These are phyloP conservation scores for Hipparchia semele DNA, from an alignment of 2,888 invertebrate species.

Conservation along the genomic window DNA sequence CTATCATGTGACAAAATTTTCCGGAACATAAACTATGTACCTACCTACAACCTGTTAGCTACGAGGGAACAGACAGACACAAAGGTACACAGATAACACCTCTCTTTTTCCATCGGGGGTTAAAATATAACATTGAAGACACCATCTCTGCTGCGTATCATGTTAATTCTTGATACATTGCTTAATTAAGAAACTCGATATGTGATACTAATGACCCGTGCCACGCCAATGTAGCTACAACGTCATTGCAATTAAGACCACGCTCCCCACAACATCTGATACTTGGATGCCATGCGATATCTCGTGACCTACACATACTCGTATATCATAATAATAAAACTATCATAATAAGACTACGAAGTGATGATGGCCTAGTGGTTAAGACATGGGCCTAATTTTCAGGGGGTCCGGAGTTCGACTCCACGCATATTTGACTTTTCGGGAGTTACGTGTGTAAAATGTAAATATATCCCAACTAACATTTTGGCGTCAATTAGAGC, in stretches of 20 bases:
- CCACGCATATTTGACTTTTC: too few species aligned
- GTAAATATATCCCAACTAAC: too few species aligned
- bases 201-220: constrained; percentile 29
- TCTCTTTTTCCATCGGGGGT: too few species aligned
- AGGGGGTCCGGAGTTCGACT: too few species aligned
- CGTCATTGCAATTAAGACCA: constrained; percentile 32
- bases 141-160: constrained; percentile 8
- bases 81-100: too few species aligned
- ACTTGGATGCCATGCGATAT: constrained; percentile 13
- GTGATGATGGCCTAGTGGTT: too few species aligned
- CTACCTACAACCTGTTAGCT: too few species aligned
- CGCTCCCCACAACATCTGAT: constrained; percentile 18
- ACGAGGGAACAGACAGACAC: too few species aligned
- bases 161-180: constrained; percentile 31
- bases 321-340: not conserved
- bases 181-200: constrained; percentile 31
- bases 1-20: not conserved
- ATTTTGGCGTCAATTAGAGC: too few species aligned
- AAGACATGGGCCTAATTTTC: too few species aligned
- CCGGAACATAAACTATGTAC: not conserved
- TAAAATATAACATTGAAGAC: not conserved
- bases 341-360: too few species aligned
- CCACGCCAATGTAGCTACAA: constrained; percentile 28
- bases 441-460: too few species aligned
- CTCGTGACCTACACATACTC: not conserved